Evolutionary conservation across 2,113 vertebrate species (phyloP).

Genomic region (Elachura formosa): DNA sequence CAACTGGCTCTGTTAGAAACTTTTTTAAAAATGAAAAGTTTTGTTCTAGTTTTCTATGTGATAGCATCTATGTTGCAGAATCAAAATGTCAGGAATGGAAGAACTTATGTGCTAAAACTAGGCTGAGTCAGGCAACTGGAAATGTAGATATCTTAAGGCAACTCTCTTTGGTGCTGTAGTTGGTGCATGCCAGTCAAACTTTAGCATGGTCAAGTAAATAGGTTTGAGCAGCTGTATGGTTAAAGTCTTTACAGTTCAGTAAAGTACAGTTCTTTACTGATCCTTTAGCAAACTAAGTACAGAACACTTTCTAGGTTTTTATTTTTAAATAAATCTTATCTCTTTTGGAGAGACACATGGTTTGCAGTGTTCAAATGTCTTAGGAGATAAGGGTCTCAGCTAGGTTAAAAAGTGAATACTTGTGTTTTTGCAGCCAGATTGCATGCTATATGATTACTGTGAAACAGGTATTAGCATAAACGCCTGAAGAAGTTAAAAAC

Average conservation of each 20-base stretch:
- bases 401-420: background rate
- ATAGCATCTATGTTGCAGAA: background rate
- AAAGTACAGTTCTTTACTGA: too few relatives aligned
- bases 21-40: background rate
- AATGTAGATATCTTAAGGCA: background rate
- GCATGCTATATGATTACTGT: background rate
- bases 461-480: background rate
- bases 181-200: background rate
- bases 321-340: background rate
- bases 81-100: background rate
- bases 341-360: background rate
- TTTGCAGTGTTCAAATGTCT: background rate
- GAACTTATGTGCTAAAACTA: background rate
- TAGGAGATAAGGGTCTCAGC: background rate
- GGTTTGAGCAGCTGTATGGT: background rate
- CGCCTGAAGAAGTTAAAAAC: background rate
- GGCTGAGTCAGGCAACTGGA: background rate
- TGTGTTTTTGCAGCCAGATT: background rate
- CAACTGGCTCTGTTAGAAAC: background rate
- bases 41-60: background rate
- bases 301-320: background rate
- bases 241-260: background rate
- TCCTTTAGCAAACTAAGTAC: background rate
- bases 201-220: background rate
- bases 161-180: background rate